These are phyloP conservation scores for Amphilophus citrinellus DNA, from an alignment of 2,113 vertebrate genomes.

Conservation along the genomic window DNA sequence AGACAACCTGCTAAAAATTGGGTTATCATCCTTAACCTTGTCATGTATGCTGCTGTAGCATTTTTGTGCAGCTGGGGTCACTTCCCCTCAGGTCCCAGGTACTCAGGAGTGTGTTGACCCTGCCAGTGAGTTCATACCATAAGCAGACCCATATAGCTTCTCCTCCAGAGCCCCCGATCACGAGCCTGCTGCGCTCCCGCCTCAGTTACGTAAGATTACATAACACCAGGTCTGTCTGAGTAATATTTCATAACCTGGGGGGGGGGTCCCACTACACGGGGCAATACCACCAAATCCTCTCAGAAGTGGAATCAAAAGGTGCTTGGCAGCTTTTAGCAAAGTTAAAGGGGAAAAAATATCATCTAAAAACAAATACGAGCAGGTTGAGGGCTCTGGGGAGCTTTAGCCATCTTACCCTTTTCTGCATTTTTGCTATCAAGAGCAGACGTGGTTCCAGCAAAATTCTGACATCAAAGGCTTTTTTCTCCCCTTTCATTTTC, in stretches of 20 bases:
- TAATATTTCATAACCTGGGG: constrained; percentile 80
- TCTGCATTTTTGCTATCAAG: constrained; percentile 40
- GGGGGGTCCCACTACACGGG: constrained; percentile 50
- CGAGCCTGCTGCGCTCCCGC: constrained; percentile 77
- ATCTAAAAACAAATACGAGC: constrained; percentile 35
- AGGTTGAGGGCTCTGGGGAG: background rate
- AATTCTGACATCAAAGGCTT: constrained; percentile 51
- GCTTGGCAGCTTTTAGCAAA: constrained; percentile 17
- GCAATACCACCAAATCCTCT: constrained; percentile 50
- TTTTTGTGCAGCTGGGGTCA: constrained; percentile 48
- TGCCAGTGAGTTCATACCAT: constrained; percentile 76
- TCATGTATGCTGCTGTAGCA: constrained; percentile 45
- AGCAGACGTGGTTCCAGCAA: constrained; percentile 37
- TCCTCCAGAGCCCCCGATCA: constrained; percentile 76
- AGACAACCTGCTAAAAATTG: constrained; percentile 20
- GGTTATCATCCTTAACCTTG: constrained; percentile 28
- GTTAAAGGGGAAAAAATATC: constrained; percentile 44
- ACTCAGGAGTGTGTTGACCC: constrained; percentile 69
- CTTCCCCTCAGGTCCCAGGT: constrained; percentile 73
- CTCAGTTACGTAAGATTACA: constrained; percentile 83
- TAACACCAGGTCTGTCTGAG: constrained; percentile 80
- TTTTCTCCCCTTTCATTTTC: constrained; percentile 36
- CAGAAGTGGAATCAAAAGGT: constrained; percentile 50
- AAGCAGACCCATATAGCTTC: constrained; percentile 77
- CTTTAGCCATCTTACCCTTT: constrained; percentile 9